phyloP scores from a whole-genome alignment of 2,797 vertebrate genomes.

The Triplophysa bombifrons region DNA sequence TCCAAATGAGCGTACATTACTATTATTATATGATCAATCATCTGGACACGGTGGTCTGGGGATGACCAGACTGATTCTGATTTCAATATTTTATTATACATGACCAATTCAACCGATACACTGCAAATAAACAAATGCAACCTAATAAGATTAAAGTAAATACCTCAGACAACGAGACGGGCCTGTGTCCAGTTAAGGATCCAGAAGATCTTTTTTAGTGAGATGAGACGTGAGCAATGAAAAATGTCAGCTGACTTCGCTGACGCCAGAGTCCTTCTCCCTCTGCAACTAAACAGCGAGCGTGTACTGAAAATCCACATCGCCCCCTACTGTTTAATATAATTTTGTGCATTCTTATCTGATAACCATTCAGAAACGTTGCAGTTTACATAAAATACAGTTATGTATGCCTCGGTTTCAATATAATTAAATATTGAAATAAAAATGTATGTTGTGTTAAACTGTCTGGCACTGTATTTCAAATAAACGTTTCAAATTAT shows the following conservation, averaged over 20 bases:
- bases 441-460: not conserved
- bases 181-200: slow-evolving; percentile 20
- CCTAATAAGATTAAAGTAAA: not conserved
- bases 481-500: not conserved
- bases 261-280: slow-evolving; percentile 11
- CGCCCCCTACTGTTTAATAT: slow-evolving; percentile 19
- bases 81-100: not conserved
- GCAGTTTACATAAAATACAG: not conserved
- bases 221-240: slow-evolving; percentile 65
- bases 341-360: not conserved
- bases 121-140: not conserved
- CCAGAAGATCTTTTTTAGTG: slow-evolving; percentile 51
- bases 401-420: not conserved
- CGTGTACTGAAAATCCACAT: not conserved
- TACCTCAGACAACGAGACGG: slow-evolving; percentile 67
- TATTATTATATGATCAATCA: not conserved
- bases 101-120: not conserved
- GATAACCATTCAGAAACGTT: not conserved
- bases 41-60: not conserved
- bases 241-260: slow-evolving; percentile 78
- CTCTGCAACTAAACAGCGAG: not conserved
- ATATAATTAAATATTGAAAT: not conserved
- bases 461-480: not conserved
- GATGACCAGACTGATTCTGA: not conserved
- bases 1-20: not conserved